These are phyloP conservation scores for Littorina saxatilis DNA, from an alignment of 1,140 invertebrate species.

Conservation along the genomic window DNA sequence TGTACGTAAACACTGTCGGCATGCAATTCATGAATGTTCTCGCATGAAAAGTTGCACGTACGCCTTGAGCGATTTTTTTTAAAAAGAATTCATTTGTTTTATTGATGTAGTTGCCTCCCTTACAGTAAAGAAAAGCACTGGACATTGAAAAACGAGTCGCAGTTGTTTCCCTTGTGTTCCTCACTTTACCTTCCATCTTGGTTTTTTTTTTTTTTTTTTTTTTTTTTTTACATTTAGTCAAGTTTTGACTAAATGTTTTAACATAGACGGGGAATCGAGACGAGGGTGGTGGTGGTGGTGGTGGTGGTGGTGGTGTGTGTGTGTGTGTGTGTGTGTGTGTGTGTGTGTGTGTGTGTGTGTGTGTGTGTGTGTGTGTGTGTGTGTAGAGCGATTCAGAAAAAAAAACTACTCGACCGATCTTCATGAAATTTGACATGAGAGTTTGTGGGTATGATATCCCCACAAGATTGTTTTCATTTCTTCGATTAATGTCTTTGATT, in stretches of 20 bases:
- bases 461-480: no score
- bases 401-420: no score
- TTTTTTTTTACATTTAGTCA: not conserved
- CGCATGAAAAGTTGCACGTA: no score
- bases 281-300: not conserved
- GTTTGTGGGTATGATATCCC: no score
- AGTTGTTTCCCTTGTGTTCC: not conserved
- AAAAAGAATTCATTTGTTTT: not conserved
- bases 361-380: not conserved
- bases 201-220: not conserved
- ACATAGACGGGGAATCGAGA: no score
- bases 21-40: no score
- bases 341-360: not conserved
- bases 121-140: not conserved
- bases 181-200: not conserved
- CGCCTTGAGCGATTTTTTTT: no score
- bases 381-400: no score
- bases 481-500: no score
- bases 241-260: not conserved
- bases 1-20: no score
- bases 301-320: not conserved
- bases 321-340: not conserved
- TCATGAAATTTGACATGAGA: no score
- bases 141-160: not conserved
- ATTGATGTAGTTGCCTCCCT: not conserved